Evolutionary conservation across 2,113 vertebrate genomes (phyloP).

Genomic region (Cephalopholis sonnerati): DNA sequence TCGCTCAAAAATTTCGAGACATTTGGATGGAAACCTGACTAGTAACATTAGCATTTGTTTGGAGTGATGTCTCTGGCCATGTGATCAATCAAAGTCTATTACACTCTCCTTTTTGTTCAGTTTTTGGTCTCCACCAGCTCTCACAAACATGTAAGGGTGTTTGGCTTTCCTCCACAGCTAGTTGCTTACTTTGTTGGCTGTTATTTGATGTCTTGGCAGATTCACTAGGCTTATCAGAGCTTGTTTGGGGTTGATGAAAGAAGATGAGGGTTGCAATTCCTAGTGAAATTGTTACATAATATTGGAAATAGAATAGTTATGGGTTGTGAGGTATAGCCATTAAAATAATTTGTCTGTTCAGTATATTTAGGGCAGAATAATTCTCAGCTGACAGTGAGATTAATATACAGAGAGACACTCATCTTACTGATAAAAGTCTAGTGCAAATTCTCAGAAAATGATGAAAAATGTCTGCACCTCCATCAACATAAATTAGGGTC

Average conservation of each 20-base stretch:
- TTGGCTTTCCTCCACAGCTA: not conserved
- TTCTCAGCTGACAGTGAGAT: not conserved
- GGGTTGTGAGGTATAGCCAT: not conserved
- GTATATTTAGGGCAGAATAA: not conserved
- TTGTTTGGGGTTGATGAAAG: not conserved
- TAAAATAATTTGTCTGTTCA: not conserved
- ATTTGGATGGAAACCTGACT: too few relatives aligned
- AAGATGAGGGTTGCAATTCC: not conserved
- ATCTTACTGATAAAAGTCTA: not conserved
- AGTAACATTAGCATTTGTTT: not conserved
- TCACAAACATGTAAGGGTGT: not conserved
- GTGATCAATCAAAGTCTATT: not conserved
- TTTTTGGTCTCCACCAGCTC: not conserved
- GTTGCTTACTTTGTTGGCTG: not conserved
- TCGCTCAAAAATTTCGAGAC: too few relatives aligned
- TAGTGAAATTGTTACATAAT: not conserved
- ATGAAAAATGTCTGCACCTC: slow-evolving; percentile 25
- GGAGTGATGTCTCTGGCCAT: not conserved
- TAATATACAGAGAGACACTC: not conserved
- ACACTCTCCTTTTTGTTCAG: too few relatives aligned
- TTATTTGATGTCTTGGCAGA: not conserved
- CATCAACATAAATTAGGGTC: slow-evolving; percentile 42
- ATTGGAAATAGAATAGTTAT: not conserved
- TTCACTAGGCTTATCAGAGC: too few relatives aligned
- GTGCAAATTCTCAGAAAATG: slow-evolving; percentile 12